These are phyloP conservation scores for Agrotis exclamationis DNA, from an alignment of 2,888 invertebrate species.

Conservation along the genomic window DNA sequence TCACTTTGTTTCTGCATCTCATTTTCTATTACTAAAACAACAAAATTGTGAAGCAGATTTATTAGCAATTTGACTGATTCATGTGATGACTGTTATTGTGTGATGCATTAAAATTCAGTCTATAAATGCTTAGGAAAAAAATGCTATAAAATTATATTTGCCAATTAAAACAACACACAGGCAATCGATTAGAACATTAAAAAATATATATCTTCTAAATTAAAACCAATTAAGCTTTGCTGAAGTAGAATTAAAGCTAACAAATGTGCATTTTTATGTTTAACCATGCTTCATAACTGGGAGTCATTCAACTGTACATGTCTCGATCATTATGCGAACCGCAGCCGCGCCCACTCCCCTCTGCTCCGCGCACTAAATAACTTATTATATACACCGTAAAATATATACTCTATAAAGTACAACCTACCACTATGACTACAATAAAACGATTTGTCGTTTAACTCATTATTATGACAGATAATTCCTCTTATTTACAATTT, in stretches of 20 bases:
- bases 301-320: slow-evolving; percentile 67
- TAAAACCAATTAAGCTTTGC: slow-evolving; percentile 81
- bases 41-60: slow-evolving; percentile 70
- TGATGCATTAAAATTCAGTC: slow-evolving; percentile 83
- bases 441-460: slow-evolving; percentile 90
- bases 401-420: slow-evolving; percentile 86
- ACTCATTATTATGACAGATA: slow-evolving; percentile 90
- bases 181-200: slow-evolving; percentile 65
- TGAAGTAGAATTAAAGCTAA: slow-evolving; percentile 85
- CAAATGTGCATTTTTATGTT: slow-evolving; percentile 85
- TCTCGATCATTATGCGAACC: slow-evolving; percentile 36
- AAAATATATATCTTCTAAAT: slow-evolving; percentile 67
- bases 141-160: slow-evolving; percentile 70
- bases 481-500: slow-evolving; percentile 91
- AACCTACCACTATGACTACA: slow-evolving; percentile 89
- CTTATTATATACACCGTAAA: slow-evolving; percentile 85
- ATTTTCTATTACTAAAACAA: slow-evolving; percentile 69
- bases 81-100: slow-evolving; percentile 83
- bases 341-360: slow-evolving; percentile 27
- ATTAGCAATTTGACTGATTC: slow-evolving; percentile 67
- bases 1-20: slow-evolving; percentile 75
- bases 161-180: slow-evolving; percentile 71
- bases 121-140: slow-evolving; percentile 76
- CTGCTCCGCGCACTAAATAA: slow-evolving; percentile 76
- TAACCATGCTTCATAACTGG: slow-evolving; percentile 76